These are phyloP conservation scores for Parapristionchus giblindavisi DNA, from an alignment of 2,888 invertebrate species.

Conservation along the genomic window DNA sequence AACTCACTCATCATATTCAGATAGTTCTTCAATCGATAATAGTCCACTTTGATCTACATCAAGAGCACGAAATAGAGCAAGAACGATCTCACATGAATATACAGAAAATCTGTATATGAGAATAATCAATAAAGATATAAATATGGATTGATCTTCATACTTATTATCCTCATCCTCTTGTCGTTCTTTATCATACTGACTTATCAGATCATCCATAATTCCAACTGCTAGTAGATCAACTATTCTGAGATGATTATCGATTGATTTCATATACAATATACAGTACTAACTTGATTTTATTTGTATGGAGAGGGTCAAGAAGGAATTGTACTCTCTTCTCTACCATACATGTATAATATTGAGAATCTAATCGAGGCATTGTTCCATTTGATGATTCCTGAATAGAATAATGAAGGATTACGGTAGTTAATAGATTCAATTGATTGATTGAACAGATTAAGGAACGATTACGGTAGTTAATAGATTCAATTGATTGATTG, in stretches of 20 bases:
- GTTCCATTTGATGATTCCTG: background rate
- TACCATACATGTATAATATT: conserved; percentile 1
- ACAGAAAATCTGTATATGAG: conserved; percentile 5
- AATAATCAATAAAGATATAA: background rate
- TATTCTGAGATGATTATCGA: too few relatives aligned
- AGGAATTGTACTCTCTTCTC: conserved; percentile 32
- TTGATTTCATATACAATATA: background rate
- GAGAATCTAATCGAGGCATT: background rate
- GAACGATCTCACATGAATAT: background rate
- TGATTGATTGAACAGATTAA: too few relatives aligned
- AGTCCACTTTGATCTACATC: conserved; percentile 12
- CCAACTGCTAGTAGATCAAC: conserved; percentile 7
- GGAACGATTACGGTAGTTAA: too few relatives aligned
- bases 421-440: too few relatives aligned
- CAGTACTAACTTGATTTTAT: conserved; percentile 26
- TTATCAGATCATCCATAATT: conserved; percentile 8
- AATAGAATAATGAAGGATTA: background rate
- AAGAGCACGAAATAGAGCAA: background rate
- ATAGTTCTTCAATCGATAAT: background rate
- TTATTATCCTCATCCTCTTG: background rate
- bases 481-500: too few relatives aligned
- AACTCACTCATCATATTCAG: conserved; percentile 16
- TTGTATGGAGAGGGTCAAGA: conserved; percentile 27
- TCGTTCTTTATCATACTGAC: background rate
- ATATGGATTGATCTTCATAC: background rate